Percentiles rank a stretch among this genome's conserved stretches.
Evolutionary conservation across 1,140 invertebrate genomes (phyloP).

Genomic region (Drosophila orena): DNA sequence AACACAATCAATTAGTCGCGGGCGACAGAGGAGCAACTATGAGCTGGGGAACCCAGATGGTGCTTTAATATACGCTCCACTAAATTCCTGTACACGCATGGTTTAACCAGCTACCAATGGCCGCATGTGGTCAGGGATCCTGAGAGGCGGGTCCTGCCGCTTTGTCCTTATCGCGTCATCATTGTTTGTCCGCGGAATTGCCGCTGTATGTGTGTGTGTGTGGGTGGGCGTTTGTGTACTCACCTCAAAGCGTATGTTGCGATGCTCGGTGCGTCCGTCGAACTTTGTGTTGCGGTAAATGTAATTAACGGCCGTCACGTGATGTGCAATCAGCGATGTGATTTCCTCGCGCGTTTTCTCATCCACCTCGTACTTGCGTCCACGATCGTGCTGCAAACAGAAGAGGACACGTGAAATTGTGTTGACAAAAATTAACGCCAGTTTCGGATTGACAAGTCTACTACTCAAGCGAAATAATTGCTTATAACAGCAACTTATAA

Average conservation of each 20-base stretch:
- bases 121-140: constrained; percentile 14
- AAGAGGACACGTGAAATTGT: constrained; percentile 5
- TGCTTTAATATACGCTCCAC: constrained; percentile 22
- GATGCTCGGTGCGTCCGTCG: constrained; percentile 93
- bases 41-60: background rate
- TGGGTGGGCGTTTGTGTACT: constrained; percentile 79
- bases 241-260: constrained; percentile 99
- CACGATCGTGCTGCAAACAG: constrained; percentile 87
- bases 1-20: constrained; percentile 9
- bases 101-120: constrained; percentile 20
- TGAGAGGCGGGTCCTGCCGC: constrained; percentile 27
- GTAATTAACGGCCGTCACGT: constrained; percentile 99
- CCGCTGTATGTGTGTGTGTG: constrained; percentile 7
- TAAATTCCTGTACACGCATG: constrained; percentile 5
- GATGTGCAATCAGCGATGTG: constrained; percentile 97
- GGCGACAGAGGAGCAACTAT: background rate
- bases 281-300: constrained; percentile 98
- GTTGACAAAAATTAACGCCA: constrained; percentile 5
- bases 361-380: constrained; percentile 86
- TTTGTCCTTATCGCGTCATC: constrained; percentile 48
- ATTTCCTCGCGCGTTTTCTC: constrained; percentile 98
- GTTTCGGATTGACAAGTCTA: background rate
- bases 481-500: no score
- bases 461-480: no score
- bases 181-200: constrained; percentile 31